Evolutionary conservation across 1,140 invertebrate genomes (phyloP).

Genomic region (Pentalonia nigronervosa): DNA sequence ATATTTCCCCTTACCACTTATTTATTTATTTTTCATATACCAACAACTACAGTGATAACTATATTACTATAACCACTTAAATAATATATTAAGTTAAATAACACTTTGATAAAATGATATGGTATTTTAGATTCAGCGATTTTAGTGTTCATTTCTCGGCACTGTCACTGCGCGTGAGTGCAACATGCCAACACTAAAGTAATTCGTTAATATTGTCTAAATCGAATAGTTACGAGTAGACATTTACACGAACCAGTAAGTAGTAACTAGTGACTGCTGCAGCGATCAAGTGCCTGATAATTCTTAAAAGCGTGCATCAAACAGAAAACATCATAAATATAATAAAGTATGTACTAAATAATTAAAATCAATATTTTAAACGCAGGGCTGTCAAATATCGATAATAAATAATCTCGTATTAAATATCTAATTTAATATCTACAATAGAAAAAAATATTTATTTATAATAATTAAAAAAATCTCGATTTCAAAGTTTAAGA

Average conservation of each 20-base stretch:
- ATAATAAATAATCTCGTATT: too few species aligned
- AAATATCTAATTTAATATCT: too few species aligned
- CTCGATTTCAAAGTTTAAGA: not conserved
- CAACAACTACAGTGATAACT: not conserved
- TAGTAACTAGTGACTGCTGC: not conserved
- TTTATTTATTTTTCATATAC: not conserved
- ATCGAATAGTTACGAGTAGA: not conserved
- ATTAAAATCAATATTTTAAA: not conserved
- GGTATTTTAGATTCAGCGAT: not conserved
- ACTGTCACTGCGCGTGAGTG: not conserved
- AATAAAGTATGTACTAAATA: not conserved
- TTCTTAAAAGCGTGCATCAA: not conserved
- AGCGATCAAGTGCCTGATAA: not conserved
- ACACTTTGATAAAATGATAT: not conserved
- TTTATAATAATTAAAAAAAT: not conserved
- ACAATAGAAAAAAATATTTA: not conserved
- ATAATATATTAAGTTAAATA: not conserved
- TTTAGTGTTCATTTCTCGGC: not conserved
- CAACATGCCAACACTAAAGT: not conserved
- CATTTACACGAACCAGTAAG: not conserved
- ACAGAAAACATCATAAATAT: not conserved
- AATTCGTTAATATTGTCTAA: constrained; percentile 4
- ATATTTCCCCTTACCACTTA: not conserved
- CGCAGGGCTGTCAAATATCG: too few species aligned
- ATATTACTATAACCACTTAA: not conserved